phyloP scores from a whole-genome alignment of 2,113 vertebrate species.

The Poeciliopsis prolifica region DNA sequence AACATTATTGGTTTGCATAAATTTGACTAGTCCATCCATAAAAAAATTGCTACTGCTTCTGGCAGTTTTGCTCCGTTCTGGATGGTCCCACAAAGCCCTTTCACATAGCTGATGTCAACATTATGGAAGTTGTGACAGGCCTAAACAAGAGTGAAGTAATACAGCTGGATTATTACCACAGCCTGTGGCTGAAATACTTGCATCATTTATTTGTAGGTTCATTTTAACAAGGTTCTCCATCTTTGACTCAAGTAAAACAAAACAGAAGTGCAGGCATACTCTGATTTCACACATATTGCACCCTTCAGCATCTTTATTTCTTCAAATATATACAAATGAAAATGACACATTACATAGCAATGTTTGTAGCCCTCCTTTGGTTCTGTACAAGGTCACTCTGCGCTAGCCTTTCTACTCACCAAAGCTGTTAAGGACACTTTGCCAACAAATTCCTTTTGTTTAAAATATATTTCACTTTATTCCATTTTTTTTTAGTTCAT shows the following conservation, averaged over 20 bases:
- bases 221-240: background rate
- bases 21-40: no score
- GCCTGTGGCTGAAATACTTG: no score
- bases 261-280: background rate
- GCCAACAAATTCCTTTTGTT: slow-evolving; percentile 38
- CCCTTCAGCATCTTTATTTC: slow-evolving; percentile 54
- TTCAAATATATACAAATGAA: slow-evolving; percentile 74
- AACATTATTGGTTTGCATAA: no score
- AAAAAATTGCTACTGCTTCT: no score
- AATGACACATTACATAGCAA: slow-evolving; percentile 78
- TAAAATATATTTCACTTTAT: background rate
- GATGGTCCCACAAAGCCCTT: slow-evolving; percentile 86
- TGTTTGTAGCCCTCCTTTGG: slow-evolving; percentile 65
- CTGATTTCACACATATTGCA: background rate
- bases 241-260: background rate
- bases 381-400: slow-evolving; percentile 63
- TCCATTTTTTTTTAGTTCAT: slow-evolving; percentile 2
- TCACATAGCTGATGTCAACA: slow-evolving; percentile 81
- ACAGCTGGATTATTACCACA: fast-evolving
- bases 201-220: no score
- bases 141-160: slow-evolving; percentile 52
- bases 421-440: slow-evolving; percentile 76
- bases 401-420: slow-evolving; percentile 63
- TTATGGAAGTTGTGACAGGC: slow-evolving; percentile 88
- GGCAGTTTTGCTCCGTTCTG: slow-evolving; percentile 79